Conservation (phyloP, 2,888 invertebrate species). For the Polydesmus complanatus region DNA sequence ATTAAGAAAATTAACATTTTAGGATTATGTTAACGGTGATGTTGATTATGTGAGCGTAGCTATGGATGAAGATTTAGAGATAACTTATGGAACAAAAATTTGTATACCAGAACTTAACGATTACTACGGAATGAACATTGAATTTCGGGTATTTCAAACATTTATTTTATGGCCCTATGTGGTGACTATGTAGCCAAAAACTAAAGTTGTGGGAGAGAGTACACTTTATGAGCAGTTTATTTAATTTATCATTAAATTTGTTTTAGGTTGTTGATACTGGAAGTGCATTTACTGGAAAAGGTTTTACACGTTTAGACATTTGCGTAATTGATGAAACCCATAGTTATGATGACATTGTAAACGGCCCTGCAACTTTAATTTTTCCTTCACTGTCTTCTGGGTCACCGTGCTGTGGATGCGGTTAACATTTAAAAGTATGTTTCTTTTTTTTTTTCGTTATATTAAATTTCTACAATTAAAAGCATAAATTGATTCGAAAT, state of each 20-base stretch:
- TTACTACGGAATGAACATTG: constrained; percentile 11
- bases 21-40: constrained; percentile 9
- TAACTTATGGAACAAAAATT: constrained; percentile 12
- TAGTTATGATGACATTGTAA: constrained; percentile 15
- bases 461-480: too few species aligned
- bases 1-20: background rate
- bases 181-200: background rate
- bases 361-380: constrained; percentile 11
- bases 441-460: too few species aligned
- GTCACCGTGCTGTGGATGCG: constrained; percentile 4
- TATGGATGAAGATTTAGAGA: constrained; percentile 12
- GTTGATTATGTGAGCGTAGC: constrained; percentile 14
- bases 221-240: too few species aligned
- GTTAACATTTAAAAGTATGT: background rate
- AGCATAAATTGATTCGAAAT: too few species aligned
- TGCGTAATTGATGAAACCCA: constrained; percentile 13
- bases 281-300: constrained; percentile 10
- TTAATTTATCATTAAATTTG: background rate
- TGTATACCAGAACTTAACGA: constrained; percentile 16
- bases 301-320: constrained; percentile 13
- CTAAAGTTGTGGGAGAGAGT: background rate
- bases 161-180: background rate
- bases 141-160: constrained; percentile 10
- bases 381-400: constrained; percentile 7
- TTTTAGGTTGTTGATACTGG: constrained; percentile 14